These are phyloP conservation scores for Amphipoea oculea DNA, from an alignment of 2,888 invertebrate genomes.

Conservation along the genomic window DNA sequence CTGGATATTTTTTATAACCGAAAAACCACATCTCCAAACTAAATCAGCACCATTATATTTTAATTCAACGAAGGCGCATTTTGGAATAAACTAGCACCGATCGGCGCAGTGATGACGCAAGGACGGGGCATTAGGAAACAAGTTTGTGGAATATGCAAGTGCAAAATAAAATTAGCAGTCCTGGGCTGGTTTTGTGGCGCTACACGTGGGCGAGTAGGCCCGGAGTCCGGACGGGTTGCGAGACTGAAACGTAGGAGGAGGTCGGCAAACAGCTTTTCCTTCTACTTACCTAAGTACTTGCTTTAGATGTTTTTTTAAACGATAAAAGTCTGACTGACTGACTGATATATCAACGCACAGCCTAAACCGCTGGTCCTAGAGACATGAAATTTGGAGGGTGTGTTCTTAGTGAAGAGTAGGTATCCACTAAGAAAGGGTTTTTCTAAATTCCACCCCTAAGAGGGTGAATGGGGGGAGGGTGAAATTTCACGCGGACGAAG, in stretches of 20 bases:
- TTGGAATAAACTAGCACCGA: conserved; percentile 24
- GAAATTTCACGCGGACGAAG: no score
- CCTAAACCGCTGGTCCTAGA: no score
- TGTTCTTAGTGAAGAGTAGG: no score
- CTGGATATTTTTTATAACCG: neutral
- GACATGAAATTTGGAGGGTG: no score
- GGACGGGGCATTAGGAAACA: conserved; percentile 79
- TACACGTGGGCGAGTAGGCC: conserved; percentile 81
- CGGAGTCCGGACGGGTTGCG: conserved; percentile 65
- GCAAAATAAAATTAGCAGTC: conserved; percentile 84
- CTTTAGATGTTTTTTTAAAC: conserved; percentile 11
- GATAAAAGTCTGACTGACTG: neutral
- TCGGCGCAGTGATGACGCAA: conserved; percentile 66
- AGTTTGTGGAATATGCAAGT: conserved; percentile 77
- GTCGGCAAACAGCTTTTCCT: conserved; percentile 75
- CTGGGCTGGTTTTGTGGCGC: conserved; percentile 83
- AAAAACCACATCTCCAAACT: neutral
- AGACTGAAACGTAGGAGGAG: conserved; percentile 72
- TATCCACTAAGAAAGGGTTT: no score
- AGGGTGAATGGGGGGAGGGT: no score
- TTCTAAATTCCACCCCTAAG: no score
- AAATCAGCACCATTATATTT: neutral
- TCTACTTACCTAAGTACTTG: conserved; percentile 56
- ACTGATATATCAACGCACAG: no score
- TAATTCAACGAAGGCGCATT: conserved; percentile 20